Conservation (phyloP, 2,113 vertebrate species). For the Callipepla californica region DNA sequence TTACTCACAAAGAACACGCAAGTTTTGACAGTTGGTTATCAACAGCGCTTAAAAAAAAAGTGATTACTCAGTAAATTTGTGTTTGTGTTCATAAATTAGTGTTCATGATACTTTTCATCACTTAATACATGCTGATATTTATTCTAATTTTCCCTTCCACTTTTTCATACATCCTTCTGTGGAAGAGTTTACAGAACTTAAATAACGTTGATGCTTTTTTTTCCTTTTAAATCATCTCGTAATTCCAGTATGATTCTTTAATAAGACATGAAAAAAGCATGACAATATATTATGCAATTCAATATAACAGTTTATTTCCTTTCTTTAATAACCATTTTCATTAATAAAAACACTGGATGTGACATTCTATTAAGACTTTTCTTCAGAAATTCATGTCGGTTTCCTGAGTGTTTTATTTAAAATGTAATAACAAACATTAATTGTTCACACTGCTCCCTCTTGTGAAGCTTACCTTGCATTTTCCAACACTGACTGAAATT, state of each 20-base stretch:
- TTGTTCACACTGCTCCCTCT: not conserved
- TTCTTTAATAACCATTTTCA: not conserved
- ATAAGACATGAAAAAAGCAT: not conserved
- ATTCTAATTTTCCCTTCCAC: not conserved
- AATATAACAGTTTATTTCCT: not conserved
- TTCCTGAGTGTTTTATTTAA: not conserved
- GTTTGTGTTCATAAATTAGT: not conserved
- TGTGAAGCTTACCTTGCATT: not conserved
- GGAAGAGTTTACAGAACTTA: not conserved
- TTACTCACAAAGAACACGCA: not conserved
- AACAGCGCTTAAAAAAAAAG: not conserved
- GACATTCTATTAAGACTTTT: not conserved
- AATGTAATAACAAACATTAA: not conserved
- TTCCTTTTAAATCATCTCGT: not conserved
- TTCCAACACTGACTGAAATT: not conserved
- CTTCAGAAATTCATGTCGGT: not conserved
- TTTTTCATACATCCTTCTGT: not conserved
- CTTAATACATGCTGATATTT: not conserved
- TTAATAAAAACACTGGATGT: not conserved
- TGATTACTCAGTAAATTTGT: not conserved
- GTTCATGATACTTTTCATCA: not conserved
- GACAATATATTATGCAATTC: not conserved
- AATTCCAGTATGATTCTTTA: not conserved
- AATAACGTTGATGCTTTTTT: not conserved
- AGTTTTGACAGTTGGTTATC: not conserved